Base-by-base conservation (phyloP, 2,113 vertebrate species). In the Ploceus nigricollis region DNA sequence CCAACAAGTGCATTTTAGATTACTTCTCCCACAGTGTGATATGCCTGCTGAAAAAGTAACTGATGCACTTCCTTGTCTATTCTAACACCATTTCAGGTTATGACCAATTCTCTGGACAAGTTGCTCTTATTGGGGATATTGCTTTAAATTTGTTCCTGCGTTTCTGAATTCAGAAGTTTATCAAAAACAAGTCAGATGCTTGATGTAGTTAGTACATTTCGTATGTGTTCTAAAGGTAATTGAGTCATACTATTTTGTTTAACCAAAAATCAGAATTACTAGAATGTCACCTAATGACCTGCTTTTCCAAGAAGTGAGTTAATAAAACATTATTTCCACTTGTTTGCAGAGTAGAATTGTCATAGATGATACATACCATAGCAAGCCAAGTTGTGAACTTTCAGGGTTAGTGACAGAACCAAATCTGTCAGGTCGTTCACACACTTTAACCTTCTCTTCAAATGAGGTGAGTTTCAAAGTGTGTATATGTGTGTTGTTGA, bases 371-470 rank as follows among this genome's bases (percentile, higher is more conserved):
- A 99, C 98, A 98, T 98, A 98, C 98, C 96, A 98, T 97, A 98
- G 98, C 98, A 98, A 98, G 96, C 98, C 98, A 98, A 98, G 98
- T 98, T 98, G 98, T 98, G 99, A 99, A 97, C 98, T 98, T 98
- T 98, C 98, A 98, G 99, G 98, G 98, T 98, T 99, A 98, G 98
- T 99, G 92, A 97, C 98, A 97, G 99, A 99, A 97, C 98, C 99
- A 98, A 98, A 98, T 98, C 98, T 99, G 97, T 98, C 99, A 98
- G 98, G 99, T 98, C 98, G 98, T 97, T 98, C 99, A 93, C 99
- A 99, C 97, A 99, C 98, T 98, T 98, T 99, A 98, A 98, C 98
- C 98, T 99, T 99, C 98, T 99, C 99, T 98, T 99, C 99, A 97
- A 98, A 98, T 94, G 99, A 99, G 99, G 99, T 99, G 99, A 99